Evolutionary conservation across 2,797 vertebrate species (phyloP), one percentile per base, ranked within the genome.

Genomic region (Hephaestus fuliginosus): DNA sequence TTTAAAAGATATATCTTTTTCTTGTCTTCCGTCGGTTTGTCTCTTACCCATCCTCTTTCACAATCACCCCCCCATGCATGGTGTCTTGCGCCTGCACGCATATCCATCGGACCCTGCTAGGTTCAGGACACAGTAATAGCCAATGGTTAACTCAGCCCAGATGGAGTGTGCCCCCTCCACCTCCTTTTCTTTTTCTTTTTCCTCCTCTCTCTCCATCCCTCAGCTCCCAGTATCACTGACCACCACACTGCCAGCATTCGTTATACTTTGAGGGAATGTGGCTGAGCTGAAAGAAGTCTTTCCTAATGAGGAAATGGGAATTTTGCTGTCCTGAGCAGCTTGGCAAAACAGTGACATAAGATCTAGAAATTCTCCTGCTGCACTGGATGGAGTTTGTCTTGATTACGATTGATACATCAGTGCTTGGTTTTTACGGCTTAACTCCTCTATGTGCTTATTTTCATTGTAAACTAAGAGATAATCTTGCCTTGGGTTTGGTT

Each of bases 111-210:
- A 66, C 85, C 74, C 76, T 82, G 78, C 65, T 81, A 72, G 46
- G 81, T 88, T 87, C 87, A 88, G 82, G 78, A 72, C 89, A 86
- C 83, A 70, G 84, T 91, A 78, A 90, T 83, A 82, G 74, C 81
- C 77, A 74, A 80, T 76, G 65, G 28, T 83, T 91, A 94, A 93
- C 83, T 90, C 80, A 58, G 76, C 77, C 80, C 92, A 95, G 91
- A 94, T 93, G 91, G 77, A 52, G 25, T 61, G 55, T 43, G 58
- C 30, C 17, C 41, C 13, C 28, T 18, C 30, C 20, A 36, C 13
- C 30, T 18, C 43, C 2, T 75, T 51, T 72, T 41, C 30, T 76
- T 63, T 44, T 77, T 65, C 56, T 51, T 70, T 64, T 61, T 73
- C 78, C 58, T 84, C 15, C 56, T 77, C 72, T 74, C 57, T 52